phyloP scores from a whole-genome alignment of 64 coral and sea anemone species.

The Trachythela sp. region DNA sequence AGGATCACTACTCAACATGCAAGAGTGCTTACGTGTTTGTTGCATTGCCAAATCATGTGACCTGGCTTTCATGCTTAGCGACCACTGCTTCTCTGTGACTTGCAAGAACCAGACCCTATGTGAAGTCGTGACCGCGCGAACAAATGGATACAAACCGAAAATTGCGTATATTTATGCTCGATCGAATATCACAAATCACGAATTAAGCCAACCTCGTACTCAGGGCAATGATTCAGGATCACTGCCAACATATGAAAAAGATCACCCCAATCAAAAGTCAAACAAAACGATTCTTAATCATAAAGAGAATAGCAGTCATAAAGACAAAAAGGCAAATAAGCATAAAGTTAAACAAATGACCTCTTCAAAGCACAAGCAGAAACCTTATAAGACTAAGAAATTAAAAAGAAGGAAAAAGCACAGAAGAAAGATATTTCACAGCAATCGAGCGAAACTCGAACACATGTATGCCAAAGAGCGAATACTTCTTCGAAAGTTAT shows the following conservation, averaged over 20 bases:
- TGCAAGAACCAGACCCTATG: slow-evolving; percentile 81
- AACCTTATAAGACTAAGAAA: not conserved
- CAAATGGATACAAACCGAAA: not conserved
- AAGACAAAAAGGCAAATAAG: not conserved
- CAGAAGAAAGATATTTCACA: not conserved
- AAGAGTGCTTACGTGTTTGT: slow-evolving; percentile 67
- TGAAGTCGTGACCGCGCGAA: slow-evolving; percentile 57
- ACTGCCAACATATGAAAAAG: not conserved
- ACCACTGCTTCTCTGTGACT: slow-evolving; percentile 86
- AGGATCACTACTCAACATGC: slow-evolving; percentile 51
- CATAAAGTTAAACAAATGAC: not conserved
- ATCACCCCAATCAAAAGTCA: not conserved
- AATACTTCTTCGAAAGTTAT: not conserved
- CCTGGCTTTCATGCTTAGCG: slow-evolving; percentile 96
- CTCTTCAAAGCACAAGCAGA: not conserved
- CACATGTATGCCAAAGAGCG: not conserved
- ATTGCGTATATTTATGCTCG: not conserved
- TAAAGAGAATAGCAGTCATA: not conserved
- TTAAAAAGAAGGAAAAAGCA: not conserved
- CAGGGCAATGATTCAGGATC: not conserved
- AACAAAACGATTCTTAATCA: not conserved
- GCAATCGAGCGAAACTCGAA: not conserved
- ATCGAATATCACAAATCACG: not conserved
- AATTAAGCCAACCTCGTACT: not conserved
- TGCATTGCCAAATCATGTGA: slow-evolving; percentile 79